Base-by-base conservation (phyloP, 1,140 invertebrate genomes). In the Drosophila subpulchrella region DNA sequence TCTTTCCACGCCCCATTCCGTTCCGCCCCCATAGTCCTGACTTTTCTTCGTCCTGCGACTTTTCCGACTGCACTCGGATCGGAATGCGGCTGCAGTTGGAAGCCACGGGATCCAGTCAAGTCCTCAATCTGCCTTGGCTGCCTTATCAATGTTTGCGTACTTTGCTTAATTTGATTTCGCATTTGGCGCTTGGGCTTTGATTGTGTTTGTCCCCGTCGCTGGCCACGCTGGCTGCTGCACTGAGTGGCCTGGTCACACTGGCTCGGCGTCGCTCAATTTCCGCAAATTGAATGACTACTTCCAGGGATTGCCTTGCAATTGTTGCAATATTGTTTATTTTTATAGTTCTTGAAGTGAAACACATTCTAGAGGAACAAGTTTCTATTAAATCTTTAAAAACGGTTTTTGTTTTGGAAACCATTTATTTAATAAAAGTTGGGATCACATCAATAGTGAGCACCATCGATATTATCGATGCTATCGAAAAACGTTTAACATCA, bases 121-220 rank as follows among this genome's bases (percentile, higher is more conserved):
- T 70, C 41, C 63, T 70, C 66, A 54, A 68, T 71, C 67, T 17
- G 30, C 39, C 32, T 27, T 27, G 50, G 15, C 27, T 55, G 60
- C 72, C 71, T 75, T 75, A 75, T 75, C 71, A 65, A 47, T 75
- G 74, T 85, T 85, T 86, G 81, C 74, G 61, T 82, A 85, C 82
- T 85, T 85, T 86, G 65, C 82, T 85, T 86, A 85, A 85, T 85
- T 85, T 86, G 82, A 85, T 84, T 84, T 85, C 72, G 67, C 70
- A 73, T 71, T 70, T 58, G 47, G 55, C 55, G 51, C 60, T 62
- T 30, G 56, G 41, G 57, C 56, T 66, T 38, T 77, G 77, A 67
- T 67, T 81, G 63, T 59, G 36, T 65, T 54, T 46, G 61, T 54
- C 15, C 38, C 32, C 34, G 15, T 11, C 30, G 24, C 41, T 68